A percentile compares a stretch with the other conserved stretches of the same genome.
These are phyloP conservation scores for Ramphastos sulfuratus DNA, from an alignment of 2,113 vertebrate species.

Conservation along the genomic window DNA sequence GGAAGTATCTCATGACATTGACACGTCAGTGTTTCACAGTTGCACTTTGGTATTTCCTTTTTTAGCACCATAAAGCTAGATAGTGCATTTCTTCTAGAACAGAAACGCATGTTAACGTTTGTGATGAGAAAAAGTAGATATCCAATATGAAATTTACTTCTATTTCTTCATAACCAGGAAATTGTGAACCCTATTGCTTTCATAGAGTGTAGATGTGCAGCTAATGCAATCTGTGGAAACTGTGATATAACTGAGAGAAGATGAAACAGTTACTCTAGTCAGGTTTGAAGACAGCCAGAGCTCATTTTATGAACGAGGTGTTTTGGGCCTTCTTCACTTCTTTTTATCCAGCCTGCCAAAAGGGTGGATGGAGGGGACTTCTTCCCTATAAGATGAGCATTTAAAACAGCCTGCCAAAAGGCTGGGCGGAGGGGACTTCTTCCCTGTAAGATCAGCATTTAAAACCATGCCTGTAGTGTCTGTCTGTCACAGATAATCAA, in stretches of 20 bases:
- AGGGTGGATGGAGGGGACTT: background rate
- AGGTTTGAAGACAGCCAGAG: background rate
- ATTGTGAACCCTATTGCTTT: background rate
- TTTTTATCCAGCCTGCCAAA: background rate
- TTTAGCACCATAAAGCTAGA: background rate
- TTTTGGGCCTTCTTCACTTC: background rate
- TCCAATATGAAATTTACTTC: background rate
- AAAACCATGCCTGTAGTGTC: background rate
- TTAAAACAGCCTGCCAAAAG: background rate
- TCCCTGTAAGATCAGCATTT: background rate
- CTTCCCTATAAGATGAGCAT: background rate
- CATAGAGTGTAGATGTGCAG: fast-evolving
- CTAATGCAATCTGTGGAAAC: background rate
- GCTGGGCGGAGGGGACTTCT: background rate
- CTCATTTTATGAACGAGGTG: background rate
- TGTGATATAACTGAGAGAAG: background rate
- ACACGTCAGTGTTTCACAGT: background rate
- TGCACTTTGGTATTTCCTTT: background rate
- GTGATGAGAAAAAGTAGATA: background rate
- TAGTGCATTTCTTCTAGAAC: background rate
- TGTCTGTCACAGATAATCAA: background rate
- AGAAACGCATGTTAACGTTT: background rate
- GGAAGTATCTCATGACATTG: background rate
- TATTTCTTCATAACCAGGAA: background rate
- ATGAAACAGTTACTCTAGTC: background rate